Percentiles rank a stretch among this genome's conserved stretches.
Conservation (phyloP, 37 sponge, comb jelly and placozoan genomes). For the Amphimedon queenslandica region DNA sequence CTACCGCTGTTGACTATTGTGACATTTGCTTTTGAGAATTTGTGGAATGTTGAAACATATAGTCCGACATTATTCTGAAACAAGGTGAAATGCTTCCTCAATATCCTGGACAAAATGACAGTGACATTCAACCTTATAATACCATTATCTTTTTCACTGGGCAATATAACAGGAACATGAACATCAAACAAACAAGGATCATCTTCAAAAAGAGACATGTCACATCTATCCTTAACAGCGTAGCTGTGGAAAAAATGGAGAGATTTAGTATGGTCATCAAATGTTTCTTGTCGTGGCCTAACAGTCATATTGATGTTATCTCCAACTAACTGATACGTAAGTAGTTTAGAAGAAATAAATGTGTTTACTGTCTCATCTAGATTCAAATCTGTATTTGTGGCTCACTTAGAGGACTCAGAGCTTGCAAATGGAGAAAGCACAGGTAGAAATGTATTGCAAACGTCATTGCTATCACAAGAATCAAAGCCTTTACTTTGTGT, state of each 20-base stretch:
- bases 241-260: not conserved
- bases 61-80: not conserved
- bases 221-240: not conserved
- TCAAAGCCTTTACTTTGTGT: too few species aligned
- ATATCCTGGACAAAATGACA: not conserved
- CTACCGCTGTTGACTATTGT: slow-evolving; percentile 14
- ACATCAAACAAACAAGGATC: not conserved
- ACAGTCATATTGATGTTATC: slow-evolving; percentile 12
- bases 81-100: not conserved
- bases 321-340: too few species aligned
- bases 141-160: not conserved
- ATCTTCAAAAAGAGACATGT: not conserved
- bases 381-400: too few species aligned
- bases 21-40: not conserved
- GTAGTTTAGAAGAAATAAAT: too few species aligned
- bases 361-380: too few species aligned
- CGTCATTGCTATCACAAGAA: too few species aligned
- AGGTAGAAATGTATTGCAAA: too few species aligned
- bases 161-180: not conserved
- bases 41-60: not conserved
- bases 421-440: too few species aligned
- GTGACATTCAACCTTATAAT: not conserved
- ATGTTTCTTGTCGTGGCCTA: not conserved
- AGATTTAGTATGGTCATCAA: not conserved
- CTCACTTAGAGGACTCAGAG: too few species aligned